A percentile compares a stretch with the other conserved stretches of the same genome.
These are phyloP conservation scores for Zoanthus gigantus DNA, from an alignment of 92 coral and sea anemone species.

Conservation along the genomic window DNA sequence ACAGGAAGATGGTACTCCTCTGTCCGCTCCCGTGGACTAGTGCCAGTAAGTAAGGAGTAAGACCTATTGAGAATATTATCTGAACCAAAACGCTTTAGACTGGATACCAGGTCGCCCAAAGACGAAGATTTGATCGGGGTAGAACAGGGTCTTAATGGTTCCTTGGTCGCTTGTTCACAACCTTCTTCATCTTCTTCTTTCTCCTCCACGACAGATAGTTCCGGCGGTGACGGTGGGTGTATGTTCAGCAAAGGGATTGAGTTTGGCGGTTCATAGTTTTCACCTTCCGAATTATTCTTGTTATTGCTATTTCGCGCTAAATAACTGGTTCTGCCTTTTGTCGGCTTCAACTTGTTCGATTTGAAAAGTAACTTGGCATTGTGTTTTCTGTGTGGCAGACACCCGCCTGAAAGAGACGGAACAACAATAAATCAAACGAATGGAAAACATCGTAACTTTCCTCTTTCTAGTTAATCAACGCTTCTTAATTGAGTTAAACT, in stretches of 20 bases:
- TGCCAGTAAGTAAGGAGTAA: slow-evolving; percentile 16
- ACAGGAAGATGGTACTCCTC: slow-evolving; percentile 35
- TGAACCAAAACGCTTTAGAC: slow-evolving; percentile 34
- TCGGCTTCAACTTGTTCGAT: slow-evolving; percentile 36
- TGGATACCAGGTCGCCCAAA: slow-evolving; percentile 55
- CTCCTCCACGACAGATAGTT: slow-evolving; percentile 51
- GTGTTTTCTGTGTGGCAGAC: slow-evolving; percentile 29
- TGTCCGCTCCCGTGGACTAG: not conserved
- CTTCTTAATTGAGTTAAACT: too few species aligned
- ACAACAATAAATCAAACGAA: not conserved
- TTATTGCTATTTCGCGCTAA: slow-evolving; percentile 20
- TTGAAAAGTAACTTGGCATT: slow-evolving; percentile 31
- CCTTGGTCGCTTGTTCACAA: slow-evolving; percentile 2
- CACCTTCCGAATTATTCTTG: slow-evolving; percentile 13
- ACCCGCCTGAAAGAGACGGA: slow-evolving; percentile 20
- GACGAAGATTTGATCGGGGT: slow-evolving; percentile 62
- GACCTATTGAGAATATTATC: slow-evolving; percentile 40
- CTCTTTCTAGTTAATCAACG: too few species aligned
- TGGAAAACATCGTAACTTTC: too few species aligned
- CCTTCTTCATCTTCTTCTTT: slow-evolving; percentile 39
- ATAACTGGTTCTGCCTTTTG: not conserved
- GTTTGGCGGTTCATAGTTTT: slow-evolving; percentile 60
- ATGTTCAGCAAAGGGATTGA: slow-evolving; percentile 76
- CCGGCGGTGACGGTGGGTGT: slow-evolving; percentile 82
- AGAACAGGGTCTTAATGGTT: slow-evolving; percentile 29